A percentile compares a stretch with the other conserved stretches of the same genome.
These are phyloP conservation scores for Brachionus rotundiformis DNA, from an alignment of 1,140 invertebrate genomes.

Conservation along the genomic window DNA sequence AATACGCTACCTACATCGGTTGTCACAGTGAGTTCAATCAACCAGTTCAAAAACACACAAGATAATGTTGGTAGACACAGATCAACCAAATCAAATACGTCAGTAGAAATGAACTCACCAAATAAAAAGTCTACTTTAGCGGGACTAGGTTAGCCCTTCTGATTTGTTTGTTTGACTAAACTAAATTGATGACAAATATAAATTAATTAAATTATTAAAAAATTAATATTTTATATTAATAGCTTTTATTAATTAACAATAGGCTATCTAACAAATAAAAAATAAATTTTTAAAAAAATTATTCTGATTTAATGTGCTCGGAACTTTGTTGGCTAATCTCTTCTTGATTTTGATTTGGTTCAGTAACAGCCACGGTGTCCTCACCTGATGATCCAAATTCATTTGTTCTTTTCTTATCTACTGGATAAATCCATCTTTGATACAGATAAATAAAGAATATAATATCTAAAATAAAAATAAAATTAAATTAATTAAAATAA, in stretches of 20 bases:
- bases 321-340: background rate
- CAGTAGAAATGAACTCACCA: no score
- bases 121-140: no score
- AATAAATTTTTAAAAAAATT: background rate
- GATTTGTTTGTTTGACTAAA: no score
- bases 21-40: no score
- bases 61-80: no score
- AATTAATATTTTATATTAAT: background rate
- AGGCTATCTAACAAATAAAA: background rate
- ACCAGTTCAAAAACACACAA: no score
- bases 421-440: constrained; percentile 96
- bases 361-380: background rate
- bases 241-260: constrained; percentile 3
- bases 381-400: constrained; percentile 82
- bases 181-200: no score
- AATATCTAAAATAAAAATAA: constrained; percentile 74
- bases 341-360: background rate
- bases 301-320: constrained; percentile 19
- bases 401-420: constrained; percentile 87
- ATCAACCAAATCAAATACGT: no score
- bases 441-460: constrained; percentile 98
- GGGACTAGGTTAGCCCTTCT: no score
- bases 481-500: constrained; percentile 25
- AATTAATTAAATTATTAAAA: no score
- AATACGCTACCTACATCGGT: no score